Evolutionary conservation across 2,113 vertebrate genomes (phyloP), one percentile per base, ranked within the genome.

Genomic region (Saguinus imperator): DNA sequence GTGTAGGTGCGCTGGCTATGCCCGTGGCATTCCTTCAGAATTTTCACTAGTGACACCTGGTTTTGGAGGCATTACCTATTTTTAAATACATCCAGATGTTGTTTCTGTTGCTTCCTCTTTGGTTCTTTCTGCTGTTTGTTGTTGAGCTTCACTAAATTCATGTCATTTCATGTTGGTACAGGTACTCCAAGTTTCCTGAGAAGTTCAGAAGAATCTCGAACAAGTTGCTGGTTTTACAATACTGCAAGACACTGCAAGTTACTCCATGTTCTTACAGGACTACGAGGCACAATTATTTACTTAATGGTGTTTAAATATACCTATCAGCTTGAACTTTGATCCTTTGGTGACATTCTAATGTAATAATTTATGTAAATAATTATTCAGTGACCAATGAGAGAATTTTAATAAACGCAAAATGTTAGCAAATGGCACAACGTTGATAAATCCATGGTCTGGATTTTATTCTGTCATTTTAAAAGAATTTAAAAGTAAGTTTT

Each of bases 291-390:
- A 20, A 21, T 23, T 55, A 72, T 82, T 75, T 88, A 88, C 29
- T n/a, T 6, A 4, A 3, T 72, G 50, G 55, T 7, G 68, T 76
- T 81, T 70, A 52, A 20, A 29, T 29, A 2, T 6, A 27, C 83
- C 77, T 77, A 73, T 43, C 55, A 35, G 58, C 58, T 50, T 84
- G 64, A 92, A 90, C 80, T 87, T 73, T 92, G 77, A 88, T 43
- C 72, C 64, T 85, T 57, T 27, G 37, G 93, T 85, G 75, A 83
- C 18, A 84, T 72, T 43, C 64, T 87, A 70, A 89, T 45, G 37
- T 58, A 85, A 94, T 87, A 89, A 92, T 88, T 87, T 93, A 82
- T 90, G 58, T 96, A 58, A 94, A 87, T 89, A 94, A 85, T 95
- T 81, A 91, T 29, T 70, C 52, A 32, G 23, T 48, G 52, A 77